phyloP scores from a whole-genome alignment of 2,113 vertebrate species.

The Anolis sagrei region DNA sequence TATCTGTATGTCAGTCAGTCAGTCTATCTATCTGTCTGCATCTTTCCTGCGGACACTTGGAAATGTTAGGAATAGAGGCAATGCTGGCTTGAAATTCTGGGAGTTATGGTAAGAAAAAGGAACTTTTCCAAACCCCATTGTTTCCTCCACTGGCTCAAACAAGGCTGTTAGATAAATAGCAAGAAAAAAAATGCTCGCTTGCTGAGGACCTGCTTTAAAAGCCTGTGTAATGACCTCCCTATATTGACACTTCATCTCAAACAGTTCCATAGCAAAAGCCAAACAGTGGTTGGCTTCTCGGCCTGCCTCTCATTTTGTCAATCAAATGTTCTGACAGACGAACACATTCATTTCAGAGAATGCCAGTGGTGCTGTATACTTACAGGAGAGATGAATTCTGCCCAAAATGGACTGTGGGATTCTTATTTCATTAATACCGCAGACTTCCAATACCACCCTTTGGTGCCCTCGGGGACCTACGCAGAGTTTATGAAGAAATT shows the following conservation, averaged over 20 bases:
- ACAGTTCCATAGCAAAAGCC: constrained; percentile 32
- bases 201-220: constrained; percentile 61
- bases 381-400: constrained; percentile 14
- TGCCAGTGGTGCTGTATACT: constrained; percentile 13
- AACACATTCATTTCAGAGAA: constrained; percentile 15
- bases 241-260: neutral
- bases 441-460: constrained; percentile 10
- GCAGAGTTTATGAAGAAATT: neutral
- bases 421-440: constrained; percentile 14
- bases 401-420: neutral
- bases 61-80: no score
- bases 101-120: no score
- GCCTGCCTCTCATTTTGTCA: constrained; percentile 50
- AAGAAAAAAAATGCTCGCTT: constrained; percentile 60
- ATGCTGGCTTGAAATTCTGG: no score
- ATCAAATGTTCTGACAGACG: constrained; percentile 49
- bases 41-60: no score
- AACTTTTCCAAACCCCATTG: no score
- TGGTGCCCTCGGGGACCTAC: neutral
- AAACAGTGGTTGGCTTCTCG: constrained; percentile 23
- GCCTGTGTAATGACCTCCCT: constrained; percentile 50
- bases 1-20: no score
- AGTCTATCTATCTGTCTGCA: no score
- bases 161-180: constrained; percentile 61
- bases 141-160: constrained; percentile 59